Evolutionary conservation across 2,113 vertebrate species (phyloP).

Genomic region (Callithrix jacchus): DNA sequence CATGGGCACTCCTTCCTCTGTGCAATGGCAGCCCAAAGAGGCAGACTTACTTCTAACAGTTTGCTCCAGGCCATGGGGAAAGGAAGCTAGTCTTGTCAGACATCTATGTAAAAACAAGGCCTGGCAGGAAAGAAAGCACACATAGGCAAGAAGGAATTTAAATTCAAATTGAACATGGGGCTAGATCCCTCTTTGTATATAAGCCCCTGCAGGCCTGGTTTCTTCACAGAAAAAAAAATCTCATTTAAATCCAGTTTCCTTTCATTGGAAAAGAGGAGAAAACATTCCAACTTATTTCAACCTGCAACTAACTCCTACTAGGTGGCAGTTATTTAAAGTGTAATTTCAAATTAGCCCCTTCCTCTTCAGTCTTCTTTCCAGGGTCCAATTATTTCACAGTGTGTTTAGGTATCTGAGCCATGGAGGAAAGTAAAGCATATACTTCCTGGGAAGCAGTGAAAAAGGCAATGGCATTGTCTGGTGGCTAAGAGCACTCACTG

Average conservation of each 20-base stretch:
- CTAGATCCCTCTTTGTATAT: neutral
- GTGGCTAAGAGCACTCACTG: neutral
- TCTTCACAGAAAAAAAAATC: neutral
- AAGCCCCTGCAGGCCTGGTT: neutral
- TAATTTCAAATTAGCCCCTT: constrained; percentile 17
- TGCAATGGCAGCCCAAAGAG: neutral
- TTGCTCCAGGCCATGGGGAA: neutral
- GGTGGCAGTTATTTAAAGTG: neutral
- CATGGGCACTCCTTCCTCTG: neutral
- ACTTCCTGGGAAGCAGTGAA: neutral
- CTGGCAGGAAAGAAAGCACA: constrained; percentile 36
- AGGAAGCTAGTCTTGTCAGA: neutral
- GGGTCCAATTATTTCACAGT: neutral
- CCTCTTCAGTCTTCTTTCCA: neutral
- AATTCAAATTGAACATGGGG: constrained; percentile 14
- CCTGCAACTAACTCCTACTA: neutral
- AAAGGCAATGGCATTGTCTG: neutral
- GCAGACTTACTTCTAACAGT: neutral
- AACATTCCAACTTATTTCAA: neutral
- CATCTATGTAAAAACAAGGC: neutral
- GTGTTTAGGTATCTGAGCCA: neutral
- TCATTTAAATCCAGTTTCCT: neutral
- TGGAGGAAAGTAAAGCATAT: neutral
- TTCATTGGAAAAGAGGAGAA: neutral
- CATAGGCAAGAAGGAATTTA: neutral